A percentile compares a stretch with the other conserved stretches of the same genome.
These are phyloP conservation scores for Drosophila grimshawi DNA, from an alignment of 1,140 invertebrate species.

Conservation along the genomic window DNA sequence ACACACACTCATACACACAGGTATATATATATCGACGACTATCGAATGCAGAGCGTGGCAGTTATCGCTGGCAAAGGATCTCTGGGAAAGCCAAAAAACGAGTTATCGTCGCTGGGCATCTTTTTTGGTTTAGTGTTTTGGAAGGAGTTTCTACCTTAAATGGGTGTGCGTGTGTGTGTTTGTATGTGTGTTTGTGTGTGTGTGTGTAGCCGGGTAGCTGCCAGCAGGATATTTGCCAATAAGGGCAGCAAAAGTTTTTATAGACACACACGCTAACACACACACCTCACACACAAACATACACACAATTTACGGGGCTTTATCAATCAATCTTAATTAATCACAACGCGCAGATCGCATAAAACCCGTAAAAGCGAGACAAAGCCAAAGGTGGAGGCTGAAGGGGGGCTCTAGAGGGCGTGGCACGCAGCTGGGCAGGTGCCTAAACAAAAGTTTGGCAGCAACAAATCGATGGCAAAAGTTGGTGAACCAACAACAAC, in stretches of 20 bases:
- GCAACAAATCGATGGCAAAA: conserved; percentile 63
- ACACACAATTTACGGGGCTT: conserved; percentile 52
- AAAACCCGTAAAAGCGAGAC: conserved; percentile 42
- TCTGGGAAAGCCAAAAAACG: conserved; percentile 63
- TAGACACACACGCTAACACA: conserved; percentile 69
- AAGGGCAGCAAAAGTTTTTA: conserved; percentile 76
- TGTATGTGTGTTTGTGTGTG: conserved; percentile 8
- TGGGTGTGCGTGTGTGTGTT: conserved; percentile 5
- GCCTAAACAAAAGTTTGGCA: conserved; percentile 68
- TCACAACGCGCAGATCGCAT: conserved; percentile 79
- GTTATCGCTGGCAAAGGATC: conserved; percentile 65
- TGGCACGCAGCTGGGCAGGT: conserved; percentile 57
- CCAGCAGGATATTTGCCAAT: conserved; percentile 82
- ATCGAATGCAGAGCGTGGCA: conserved; percentile 44
- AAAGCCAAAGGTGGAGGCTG: conserved; percentile 8
- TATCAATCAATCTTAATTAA: conserved; percentile 84
- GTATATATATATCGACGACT: conserved; percentile 42
- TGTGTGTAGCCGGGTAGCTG: conserved; percentile 47
- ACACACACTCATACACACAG: conserved; percentile 19
- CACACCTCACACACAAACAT: conserved; percentile 23
- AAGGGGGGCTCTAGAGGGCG: conserved; percentile 22
- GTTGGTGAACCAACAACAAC: conserved; percentile 25
- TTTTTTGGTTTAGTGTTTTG: conserved; percentile 45
- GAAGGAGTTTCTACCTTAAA: conserved; percentile 40
- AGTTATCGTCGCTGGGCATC: conserved; percentile 75